A percentile compares a stretch with the other conserved stretches of the same genome.
Conservation (phyloP, 1,140 invertebrate genomes). For the Drosophila ambigua region DNA sequence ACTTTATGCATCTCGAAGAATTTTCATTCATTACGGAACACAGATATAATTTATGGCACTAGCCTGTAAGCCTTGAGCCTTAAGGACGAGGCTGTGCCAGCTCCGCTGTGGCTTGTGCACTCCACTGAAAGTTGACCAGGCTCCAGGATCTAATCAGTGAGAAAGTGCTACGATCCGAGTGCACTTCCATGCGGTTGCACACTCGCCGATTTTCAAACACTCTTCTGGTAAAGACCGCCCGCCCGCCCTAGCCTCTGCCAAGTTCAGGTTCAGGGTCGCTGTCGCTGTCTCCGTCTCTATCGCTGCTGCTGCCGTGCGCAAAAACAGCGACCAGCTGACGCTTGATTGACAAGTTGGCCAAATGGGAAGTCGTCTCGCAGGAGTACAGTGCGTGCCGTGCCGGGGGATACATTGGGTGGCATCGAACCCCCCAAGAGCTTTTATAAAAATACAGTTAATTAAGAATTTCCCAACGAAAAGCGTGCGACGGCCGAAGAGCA, state of each 20-base stretch:
- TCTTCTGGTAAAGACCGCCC: neutral
- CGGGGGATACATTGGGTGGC: neutral
- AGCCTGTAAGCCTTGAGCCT: slow-evolving; percentile 53
- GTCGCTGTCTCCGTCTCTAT: neutral
- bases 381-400: slow-evolving; percentile 4
- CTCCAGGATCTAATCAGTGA: too few species aligned
- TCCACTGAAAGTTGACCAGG: too few species aligned
- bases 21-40: slow-evolving; percentile 43
- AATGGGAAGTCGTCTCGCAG: slow-evolving; percentile 12
- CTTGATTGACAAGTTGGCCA: slow-evolving; percentile 76
- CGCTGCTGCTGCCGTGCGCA: slow-evolving; percentile 26
- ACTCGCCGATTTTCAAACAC: too few species aligned
- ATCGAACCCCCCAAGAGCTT: slow-evolving; percentile 33
- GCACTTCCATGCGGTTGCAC: too few species aligned
- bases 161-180: too few species aligned
- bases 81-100: neutral
- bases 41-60: slow-evolving; percentile 48
- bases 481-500: slow-evolving; percentile 19
- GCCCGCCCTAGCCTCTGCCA: too few species aligned
- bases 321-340: slow-evolving; percentile 55
- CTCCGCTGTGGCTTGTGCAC: too few species aligned
- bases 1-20: slow-evolving; percentile 40
- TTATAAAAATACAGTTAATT: slow-evolving; percentile 76
- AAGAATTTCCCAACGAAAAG: slow-evolving; percentile 52
- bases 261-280: too few species aligned